Evolutionary conservation across 2,888 invertebrate genomes (phyloP), one percentile per base, ranked within the genome.

Genomic region (Drosophila atripex): DNA sequence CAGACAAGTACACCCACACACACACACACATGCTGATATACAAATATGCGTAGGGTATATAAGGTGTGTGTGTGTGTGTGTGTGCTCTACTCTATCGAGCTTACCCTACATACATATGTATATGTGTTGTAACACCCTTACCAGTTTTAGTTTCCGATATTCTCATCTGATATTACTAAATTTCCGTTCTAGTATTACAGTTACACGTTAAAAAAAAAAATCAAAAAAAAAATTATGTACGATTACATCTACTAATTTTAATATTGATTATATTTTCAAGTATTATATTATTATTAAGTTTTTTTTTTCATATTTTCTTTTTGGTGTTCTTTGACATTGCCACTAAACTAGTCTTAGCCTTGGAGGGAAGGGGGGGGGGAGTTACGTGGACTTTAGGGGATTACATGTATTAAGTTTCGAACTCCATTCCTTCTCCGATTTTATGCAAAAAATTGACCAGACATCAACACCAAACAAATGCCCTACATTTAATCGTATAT

Each of bases 401-500:
- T 18, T 39, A 50, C 39, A 18, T 35, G 18, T 8, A 14, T 23
- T 9, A 18, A 50, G 16, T 12, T 25, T 11, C 3, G 14, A 18
- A 18, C 18, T 18, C 18, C 18, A 18, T 18, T 18, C 18, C 18
- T 35, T 45, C 25, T 14, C 38, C 38, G 3, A 16, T 39, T 18
- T 28, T 57, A 38, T 52, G 64, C 64, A 64, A 64, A 79, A 86
- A 80, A 80, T 80, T 80, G 80, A 80, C 80, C 79, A 75, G 75
- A 80, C 73, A 80, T 79, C 45, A 79, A 83, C 84, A 77, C 65
- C 63, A 76, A 82, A 76, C 76, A 66, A 75, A 72, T 83, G 54
- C 53, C 76, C 83, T 86, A 84, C 69, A 51, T n/a, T 66, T 47
- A 58, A 47, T 59, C 68, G 74, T 70, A 68, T 66, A 54, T 18